Conservation (phyloP, 2,113 vertebrate species). For the Apteryx owenii region DNA sequence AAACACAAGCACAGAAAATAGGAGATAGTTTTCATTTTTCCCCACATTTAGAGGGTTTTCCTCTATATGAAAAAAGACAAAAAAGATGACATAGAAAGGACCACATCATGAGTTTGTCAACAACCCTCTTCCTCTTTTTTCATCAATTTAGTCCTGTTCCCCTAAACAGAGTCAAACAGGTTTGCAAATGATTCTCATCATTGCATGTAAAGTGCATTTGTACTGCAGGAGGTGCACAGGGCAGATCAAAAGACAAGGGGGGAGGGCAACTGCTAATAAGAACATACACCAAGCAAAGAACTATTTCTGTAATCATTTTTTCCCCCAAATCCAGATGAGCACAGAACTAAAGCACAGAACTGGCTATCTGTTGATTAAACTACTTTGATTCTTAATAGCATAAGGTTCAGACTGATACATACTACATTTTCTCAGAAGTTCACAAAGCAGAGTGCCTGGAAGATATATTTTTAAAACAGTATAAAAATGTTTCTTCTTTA, state of each 20-base stretch:
- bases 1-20: background rate
- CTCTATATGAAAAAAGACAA: background rate
- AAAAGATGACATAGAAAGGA: background rate
- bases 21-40: background rate
- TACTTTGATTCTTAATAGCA: background rate
- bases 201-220: slow-evolving; percentile 52
- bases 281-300: background rate
- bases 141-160: slow-evolving; percentile 68
- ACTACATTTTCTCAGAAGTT: background rate
- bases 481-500: background rate
- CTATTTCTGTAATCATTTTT: background rate
- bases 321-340: background rate
- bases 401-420: background rate
- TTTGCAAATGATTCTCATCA: slow-evolving; percentile 69
- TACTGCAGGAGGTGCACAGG: background rate
- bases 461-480: background rate
- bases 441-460: background rate
- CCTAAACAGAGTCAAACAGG: slow-evolving; percentile 74
- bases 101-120: background rate
- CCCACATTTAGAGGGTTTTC: background rate
- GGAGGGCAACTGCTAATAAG: background rate
- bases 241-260: background rate
- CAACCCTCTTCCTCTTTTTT: slow-evolving; percentile 47
- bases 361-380: background rate
- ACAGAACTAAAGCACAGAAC: background rate